Evolutionary conservation across 2,888 invertebrate genomes (phyloP).

Genomic region (Callosobruchus maculatus): DNA sequence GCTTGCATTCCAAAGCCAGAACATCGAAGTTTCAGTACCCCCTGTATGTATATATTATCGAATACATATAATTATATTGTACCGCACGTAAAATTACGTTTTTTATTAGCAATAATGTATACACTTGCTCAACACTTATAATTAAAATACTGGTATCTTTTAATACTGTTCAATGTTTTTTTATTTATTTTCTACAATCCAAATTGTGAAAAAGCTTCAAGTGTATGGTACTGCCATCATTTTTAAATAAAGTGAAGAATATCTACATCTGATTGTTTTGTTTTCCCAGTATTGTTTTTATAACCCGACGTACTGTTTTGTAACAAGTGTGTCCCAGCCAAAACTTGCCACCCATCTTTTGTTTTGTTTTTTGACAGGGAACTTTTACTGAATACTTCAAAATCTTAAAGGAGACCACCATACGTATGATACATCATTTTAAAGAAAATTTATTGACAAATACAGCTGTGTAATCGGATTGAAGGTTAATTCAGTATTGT

Average conservation of each 20-base stretch:
- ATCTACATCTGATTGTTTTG: not conserved
- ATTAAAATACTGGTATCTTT: conserved; percentile 34
- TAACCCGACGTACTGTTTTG: not conserved
- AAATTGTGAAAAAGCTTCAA: conserved; percentile 38
- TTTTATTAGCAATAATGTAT: conserved; percentile 41
- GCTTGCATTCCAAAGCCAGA: conserved; percentile 10
- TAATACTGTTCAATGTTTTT: conserved; percentile 33
- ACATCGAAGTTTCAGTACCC: conserved; percentile 23
- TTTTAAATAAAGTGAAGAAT: conserved; percentile 1
- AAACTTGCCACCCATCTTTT: too few species aligned
- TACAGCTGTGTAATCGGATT: too few species aligned
- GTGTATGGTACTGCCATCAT: conserved; percentile 47
- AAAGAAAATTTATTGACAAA: too few species aligned
- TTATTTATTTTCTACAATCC: conserved; percentile 34
- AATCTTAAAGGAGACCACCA: too few species aligned
- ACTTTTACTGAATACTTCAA: too few species aligned
- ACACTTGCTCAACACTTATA: conserved; percentile 48
- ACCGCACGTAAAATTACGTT: conserved; percentile 22
- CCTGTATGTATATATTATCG: conserved; percentile 34
- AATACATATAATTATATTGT: conserved; percentile 18
- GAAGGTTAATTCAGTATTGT: too few species aligned
- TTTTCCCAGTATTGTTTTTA: not conserved
- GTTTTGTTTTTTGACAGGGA: too few species aligned
- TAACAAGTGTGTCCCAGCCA: too few species aligned
- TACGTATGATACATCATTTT: too few species aligned